Conservation (phyloP, 1,140 invertebrate species). For the Planococcus citri region DNA sequence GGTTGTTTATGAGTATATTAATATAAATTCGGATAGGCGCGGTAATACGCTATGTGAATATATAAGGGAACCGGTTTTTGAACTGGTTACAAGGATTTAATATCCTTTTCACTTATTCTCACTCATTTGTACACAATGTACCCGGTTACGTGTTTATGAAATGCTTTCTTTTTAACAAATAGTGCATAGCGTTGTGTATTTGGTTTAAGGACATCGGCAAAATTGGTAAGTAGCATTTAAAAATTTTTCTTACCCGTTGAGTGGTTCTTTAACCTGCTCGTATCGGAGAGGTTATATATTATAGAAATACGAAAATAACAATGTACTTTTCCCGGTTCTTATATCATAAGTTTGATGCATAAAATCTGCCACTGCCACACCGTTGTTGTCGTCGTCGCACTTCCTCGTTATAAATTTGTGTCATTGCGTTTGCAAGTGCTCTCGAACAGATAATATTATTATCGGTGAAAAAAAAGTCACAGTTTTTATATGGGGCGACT, state of each 20-base stretch:
- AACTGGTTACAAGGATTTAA: conserved; percentile 2
- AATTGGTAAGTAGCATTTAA: not conserved
- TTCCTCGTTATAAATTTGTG: not conserved
- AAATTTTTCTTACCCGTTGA: too few relatives aligned
- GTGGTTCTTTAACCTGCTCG: not conserved
- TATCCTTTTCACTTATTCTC: conserved; percentile 3
- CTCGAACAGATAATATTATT: not conserved
- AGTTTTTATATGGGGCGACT: not conserved
- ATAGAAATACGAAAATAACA: not conserved
- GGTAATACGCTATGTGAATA: not conserved
- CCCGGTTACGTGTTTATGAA: not conserved
- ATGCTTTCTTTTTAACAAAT: not conserved
- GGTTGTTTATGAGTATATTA: conserved; percentile 4
- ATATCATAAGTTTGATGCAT: not conserved
- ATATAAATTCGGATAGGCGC: not conserved
- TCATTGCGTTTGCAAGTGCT: not conserved
- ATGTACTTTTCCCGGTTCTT: not conserved
- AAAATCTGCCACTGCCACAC: too few relatives aligned
- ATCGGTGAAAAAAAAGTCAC: not conserved
- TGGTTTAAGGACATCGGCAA: not conserved
- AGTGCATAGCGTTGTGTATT: not conserved
- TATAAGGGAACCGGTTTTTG: not conserved
- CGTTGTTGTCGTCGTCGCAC: too few relatives aligned
- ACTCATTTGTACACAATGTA: not conserved
- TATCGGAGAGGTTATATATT: too few relatives aligned